Conservation (phyloP, 53 echinoderm and acorn worm genomes). For the Hippasteria phrygiana region DNA sequence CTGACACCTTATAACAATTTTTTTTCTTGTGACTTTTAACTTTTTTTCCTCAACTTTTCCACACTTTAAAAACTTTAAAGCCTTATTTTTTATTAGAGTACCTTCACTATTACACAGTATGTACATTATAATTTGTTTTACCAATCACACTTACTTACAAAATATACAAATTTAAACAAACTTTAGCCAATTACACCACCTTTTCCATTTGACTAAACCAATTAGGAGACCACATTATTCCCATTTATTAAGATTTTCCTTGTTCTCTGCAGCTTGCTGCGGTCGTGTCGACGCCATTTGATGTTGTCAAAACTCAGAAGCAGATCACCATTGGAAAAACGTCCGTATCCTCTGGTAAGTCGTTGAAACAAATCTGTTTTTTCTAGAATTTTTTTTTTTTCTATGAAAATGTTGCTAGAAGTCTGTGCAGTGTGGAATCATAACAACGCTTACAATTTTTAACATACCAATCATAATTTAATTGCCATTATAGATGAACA, state of each 20-base stretch:
- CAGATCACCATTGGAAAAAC: constrained; percentile 75
- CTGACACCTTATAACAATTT: too few species aligned
- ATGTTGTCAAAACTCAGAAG: constrained; percentile 82
- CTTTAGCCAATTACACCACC: neutral
- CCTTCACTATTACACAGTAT: too few species aligned
- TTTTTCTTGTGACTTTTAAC: neutral
- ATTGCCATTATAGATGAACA: too few species aligned
- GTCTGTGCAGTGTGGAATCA: neutral
- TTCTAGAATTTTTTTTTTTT: neutral
- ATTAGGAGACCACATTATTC: neutral
- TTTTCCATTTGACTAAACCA: neutral
- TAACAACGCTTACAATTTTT: too few species aligned
- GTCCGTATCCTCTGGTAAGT: constrained; percentile 25
- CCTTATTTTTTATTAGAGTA: too few species aligned
- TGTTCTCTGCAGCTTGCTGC: constrained; percentile 65
- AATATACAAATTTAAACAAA: neutral
- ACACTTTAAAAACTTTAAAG: neutral
- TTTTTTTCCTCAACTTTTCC: neutral
- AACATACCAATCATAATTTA: too few species aligned
- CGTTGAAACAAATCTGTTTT: neutral
- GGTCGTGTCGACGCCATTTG: constrained; percentile 79
- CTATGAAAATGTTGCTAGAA: neutral
- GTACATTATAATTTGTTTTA: neutral
- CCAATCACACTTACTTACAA: neutral
- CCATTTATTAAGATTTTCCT: neutral